Base-by-base conservation (phyloP, 2,888 invertebrate species). In the Aspidapion aeneum region DNA sequence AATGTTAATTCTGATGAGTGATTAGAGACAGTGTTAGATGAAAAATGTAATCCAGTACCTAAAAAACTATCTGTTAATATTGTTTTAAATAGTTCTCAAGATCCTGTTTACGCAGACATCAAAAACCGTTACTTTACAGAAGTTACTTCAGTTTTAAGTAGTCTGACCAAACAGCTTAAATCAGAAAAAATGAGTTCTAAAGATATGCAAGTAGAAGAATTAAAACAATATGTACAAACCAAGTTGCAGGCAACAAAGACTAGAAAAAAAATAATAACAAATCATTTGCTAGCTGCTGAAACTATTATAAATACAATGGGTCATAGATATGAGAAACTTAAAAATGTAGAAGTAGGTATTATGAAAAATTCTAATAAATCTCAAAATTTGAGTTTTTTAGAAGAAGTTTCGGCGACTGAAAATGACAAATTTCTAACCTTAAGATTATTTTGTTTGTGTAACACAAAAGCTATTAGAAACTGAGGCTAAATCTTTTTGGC, bases 281-380 rank as follows among this genome's bases (percentile, higher is more conserved):
- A 93, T 71, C 98, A 98, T 80, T 89, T 98, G 58, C 86, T 91
- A 66, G 94, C 95, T 0, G 95, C 96, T 72, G 98, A 98, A 81
- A 88, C 88, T 1, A 93, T 97, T n/a, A 88, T 93, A 73, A 87
- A 88, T 73, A 87, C 87, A 74, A 82, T 93, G 75, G 90, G 90
- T 57, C 86, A 87, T 12, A 87, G 88, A 72, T 92, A 91, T 80
- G 90, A 91, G 75, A 84, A 84, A 66, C 79, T 90, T 52, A 89
- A 89, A 72, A 80, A 85, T 1, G 82, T 89, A 0, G 93, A 94
- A 77, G 86, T 88, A 66, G 88, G 89, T 70, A 90, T 93, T 78
- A 79, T 94, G 9, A 89, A 90, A 70, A 90, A 91, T 70, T 85
- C 82, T 64, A 89, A 88, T 66, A 87, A 88, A 73, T 88, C 88